phyloP scores from a whole-genome alignment of 2,888 invertebrate genomes.

The Notodonta dromedarius region DNA sequence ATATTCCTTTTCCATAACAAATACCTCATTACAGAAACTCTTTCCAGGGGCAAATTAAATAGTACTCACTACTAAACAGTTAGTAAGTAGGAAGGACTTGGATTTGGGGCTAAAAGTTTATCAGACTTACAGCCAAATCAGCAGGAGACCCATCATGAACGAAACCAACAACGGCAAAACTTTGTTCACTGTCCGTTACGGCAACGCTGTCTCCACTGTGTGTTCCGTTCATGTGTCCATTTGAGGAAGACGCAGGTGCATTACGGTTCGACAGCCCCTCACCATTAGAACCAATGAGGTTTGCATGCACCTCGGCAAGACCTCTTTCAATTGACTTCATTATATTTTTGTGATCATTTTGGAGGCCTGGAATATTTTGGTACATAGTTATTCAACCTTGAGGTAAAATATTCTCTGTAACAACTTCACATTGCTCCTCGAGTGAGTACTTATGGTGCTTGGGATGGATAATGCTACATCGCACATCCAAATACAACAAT shows the following conservation, averaged over 20 bases:
- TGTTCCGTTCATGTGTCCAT: slow-evolving; percentile 37
- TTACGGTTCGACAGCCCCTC: slow-evolving; percentile 16
- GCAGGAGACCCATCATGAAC: slow-evolving; percentile 93
- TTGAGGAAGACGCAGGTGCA: slow-evolving; percentile 18
- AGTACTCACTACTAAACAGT: too few relatives aligned
- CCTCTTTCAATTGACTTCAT: slow-evolving; percentile 94
- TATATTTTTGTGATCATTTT: slow-evolving; percentile 93
- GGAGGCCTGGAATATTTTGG: slow-evolving; percentile 84
- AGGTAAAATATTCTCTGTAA: too few relatives aligned
- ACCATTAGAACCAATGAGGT: slow-evolving; percentile 48
- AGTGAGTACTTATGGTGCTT: too few relatives aligned
- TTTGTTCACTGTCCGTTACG: slow-evolving; percentile 23
- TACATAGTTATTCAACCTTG: not conserved
- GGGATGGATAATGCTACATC: too few relatives aligned
- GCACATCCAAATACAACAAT: too few relatives aligned
- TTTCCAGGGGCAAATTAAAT: too few relatives aligned
- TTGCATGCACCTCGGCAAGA: slow-evolving; percentile 86
- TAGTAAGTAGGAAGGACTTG: too few relatives aligned
- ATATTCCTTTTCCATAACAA: too few relatives aligned
- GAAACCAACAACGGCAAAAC: slow-evolving; percentile 88
- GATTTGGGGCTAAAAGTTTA: too few relatives aligned
- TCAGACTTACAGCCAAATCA: slow-evolving; percentile 87
- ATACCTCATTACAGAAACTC: too few relatives aligned
- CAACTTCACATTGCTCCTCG: too few relatives aligned
- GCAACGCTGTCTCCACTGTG: slow-evolving; percentile 22